Conservation (phyloP, 1,140 invertebrate species). For the Listronotus oregonensis region DNA sequence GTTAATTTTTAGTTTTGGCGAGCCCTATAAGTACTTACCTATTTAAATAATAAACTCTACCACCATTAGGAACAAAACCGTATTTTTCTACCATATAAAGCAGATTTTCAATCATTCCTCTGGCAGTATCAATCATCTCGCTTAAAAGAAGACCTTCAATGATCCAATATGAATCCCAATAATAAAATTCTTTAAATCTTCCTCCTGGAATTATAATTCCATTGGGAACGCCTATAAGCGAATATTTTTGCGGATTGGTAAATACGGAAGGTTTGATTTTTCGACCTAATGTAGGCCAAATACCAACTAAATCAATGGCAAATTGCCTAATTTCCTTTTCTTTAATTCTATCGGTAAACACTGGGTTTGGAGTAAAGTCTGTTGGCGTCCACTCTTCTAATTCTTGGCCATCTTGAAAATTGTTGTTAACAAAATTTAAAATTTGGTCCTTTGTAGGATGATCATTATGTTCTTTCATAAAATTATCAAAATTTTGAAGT, state of each 20-base stretch:
- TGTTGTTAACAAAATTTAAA: conserved; percentile 62
- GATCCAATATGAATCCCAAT: conserved; percentile 92
- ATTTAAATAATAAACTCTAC: conserved; percentile 76
- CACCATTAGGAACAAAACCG: conserved; percentile 71
- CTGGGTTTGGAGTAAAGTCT: conserved; percentile 69
- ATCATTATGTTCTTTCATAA: conserved; percentile 66
- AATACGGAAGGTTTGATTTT: conserved; percentile 68
- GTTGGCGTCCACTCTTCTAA: conserved; percentile 64
- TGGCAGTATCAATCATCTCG: conserved; percentile 75
- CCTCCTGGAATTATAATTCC: conserved; percentile 86
- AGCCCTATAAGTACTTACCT: conserved; percentile 48
- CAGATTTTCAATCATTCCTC: conserved; percentile 79
- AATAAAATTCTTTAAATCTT: conserved; percentile 84
- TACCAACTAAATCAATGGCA: conserved; percentile 62
- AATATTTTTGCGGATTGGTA: conserved; percentile 65
- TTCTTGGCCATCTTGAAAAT: conserved; percentile 60
- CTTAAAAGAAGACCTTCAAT: conserved; percentile 79
- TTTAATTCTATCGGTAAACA: conserved; percentile 64
- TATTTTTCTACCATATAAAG: conserved; percentile 62
- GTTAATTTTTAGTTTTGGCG: too few relatives aligned
- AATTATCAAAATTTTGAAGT: conserved; percentile 63
- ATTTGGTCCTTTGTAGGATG: conserved; percentile 63
- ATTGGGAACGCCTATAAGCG: conserved; percentile 77
- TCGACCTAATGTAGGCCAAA: conserved; percentile 76
- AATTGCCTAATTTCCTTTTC: conserved; percentile 67